These are phyloP conservation scores for Cosmorhoe ocellata DNA, from an alignment of 2,888 invertebrate genomes.

Conservation along the genomic window DNA sequence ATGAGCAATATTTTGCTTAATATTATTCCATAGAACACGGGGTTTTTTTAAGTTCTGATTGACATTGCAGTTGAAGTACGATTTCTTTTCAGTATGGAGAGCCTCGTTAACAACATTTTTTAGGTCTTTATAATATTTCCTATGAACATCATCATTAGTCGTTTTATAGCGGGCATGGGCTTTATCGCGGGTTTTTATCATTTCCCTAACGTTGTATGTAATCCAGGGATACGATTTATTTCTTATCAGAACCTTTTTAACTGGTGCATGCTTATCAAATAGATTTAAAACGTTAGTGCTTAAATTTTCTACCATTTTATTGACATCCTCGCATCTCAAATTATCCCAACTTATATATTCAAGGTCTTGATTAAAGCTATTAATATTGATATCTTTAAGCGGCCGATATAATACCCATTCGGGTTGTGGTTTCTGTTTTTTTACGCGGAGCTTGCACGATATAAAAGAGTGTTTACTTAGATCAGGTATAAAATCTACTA, in stretches of 20 bases:
- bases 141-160: not conserved
- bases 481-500: not conserved
- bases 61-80: not conserved
- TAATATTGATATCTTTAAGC: not conserved
- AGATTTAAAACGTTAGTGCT: not conserved
- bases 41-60: constrained; percentile 2
- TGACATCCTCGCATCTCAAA: not conserved
- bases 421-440: not conserved
- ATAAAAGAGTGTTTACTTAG: not conserved
- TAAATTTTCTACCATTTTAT: constrained; percentile 1
- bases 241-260: not conserved
- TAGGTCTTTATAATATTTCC: constrained; percentile 2
- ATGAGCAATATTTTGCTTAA: constrained; percentile 1
- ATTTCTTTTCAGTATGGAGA: not conserved
- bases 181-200: constrained; percentile 4
- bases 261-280: constrained; percentile 4
- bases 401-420: not conserved
- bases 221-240: not conserved
- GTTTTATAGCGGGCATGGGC: not conserved
- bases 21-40: constrained; percentile 2
- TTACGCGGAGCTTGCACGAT: not conserved
- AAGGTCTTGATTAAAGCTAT: not conserved
- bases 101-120: not conserved
- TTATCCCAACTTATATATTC: not conserved
- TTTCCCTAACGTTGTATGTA: constrained; percentile 7